Evolutionary conservation across 2,113 vertebrate genomes (phyloP).

Genomic region (Burhinus oedicnemus): DNA sequence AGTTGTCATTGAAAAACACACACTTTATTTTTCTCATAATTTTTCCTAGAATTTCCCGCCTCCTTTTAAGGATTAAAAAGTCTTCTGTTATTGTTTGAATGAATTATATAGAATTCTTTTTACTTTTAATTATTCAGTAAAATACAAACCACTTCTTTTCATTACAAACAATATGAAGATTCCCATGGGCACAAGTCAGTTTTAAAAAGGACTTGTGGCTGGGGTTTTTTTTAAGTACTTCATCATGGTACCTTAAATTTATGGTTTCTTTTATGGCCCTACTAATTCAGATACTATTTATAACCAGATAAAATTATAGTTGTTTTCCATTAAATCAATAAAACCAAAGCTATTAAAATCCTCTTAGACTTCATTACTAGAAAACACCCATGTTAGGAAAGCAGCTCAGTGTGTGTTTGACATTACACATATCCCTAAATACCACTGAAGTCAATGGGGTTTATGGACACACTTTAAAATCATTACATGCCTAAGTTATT

Average conservation of each 20-base stretch:
- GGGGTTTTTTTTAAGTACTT: not conserved
- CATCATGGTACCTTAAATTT: not conserved
- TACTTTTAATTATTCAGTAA: not conserved
- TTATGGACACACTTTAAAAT: not conserved
- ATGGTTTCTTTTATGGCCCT: not conserved
- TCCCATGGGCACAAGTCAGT: rapidly evolving
- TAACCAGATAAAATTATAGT: not conserved
- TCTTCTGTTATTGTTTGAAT: not conserved
- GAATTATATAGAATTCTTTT: not conserved
- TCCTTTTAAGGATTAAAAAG: not conserved
- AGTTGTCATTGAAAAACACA: not conserved
- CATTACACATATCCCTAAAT: not conserved
- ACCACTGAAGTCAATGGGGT: not conserved
- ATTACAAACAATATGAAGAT: not conserved
- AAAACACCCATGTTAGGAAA: not conserved
- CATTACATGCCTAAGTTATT: not conserved
- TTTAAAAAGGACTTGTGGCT: not conserved
- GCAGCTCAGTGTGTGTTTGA: not conserved
- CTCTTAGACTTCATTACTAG: not conserved
- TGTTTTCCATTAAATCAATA: not conserved
- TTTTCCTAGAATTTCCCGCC: not conserved
- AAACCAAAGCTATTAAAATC: not conserved
- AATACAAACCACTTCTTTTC: not conserved
- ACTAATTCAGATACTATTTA: not conserved
- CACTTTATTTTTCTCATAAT: not conserved